Evolutionary conservation across 2,113 vertebrate genomes (phyloP).

Genomic region (Theristicus caerulescens): DNA sequence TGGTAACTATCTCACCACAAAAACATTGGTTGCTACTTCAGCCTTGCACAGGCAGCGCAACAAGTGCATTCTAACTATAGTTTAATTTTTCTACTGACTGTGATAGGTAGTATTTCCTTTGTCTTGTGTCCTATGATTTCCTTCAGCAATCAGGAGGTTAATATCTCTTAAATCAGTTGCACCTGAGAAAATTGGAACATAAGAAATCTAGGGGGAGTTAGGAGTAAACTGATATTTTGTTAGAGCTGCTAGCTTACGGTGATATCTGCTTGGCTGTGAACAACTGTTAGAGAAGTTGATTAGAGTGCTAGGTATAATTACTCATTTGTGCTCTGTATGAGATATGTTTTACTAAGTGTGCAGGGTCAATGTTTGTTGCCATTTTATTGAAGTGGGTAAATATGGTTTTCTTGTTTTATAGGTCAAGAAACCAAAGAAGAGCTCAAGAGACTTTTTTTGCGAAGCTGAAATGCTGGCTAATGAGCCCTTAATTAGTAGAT

Average conservation of each 20-base stretch:
- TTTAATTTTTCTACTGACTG: neutral
- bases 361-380: neutral
- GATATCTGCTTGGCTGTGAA: neutral
- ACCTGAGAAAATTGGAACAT: neutral
- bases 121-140: neutral
- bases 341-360: neutral
- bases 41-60: neutral
- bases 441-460: neutral
- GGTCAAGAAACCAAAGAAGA: neutral
- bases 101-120: neutral
- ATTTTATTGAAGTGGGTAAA: neutral
- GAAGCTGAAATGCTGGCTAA: neutral
- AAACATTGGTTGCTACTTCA: neutral
- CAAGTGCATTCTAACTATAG: no score
- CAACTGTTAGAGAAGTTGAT: neutral
- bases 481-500: neutral
- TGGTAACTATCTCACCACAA: neutral
- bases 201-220: no score
- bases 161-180: neutral
- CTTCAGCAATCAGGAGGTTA: neutral
- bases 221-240: neutral
- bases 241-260: neutral
- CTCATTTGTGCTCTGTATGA: neutral
- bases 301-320: neutral
- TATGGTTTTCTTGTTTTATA: neutral